Base-by-base conservation (phyloP, 1,140 invertebrate genomes). In the Nephila pilipes region DNA sequence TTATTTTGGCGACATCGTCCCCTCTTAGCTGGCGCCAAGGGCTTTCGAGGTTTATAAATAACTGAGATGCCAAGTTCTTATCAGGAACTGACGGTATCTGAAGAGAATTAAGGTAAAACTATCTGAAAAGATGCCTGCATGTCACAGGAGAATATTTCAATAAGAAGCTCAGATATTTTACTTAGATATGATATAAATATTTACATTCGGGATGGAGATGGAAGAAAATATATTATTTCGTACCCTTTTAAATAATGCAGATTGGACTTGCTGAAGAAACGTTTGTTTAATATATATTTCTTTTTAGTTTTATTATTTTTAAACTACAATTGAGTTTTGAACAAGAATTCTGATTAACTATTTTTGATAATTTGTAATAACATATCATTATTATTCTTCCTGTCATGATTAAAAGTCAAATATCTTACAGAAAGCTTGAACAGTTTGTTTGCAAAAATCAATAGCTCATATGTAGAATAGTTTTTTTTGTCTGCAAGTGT, bases 1-100 rank as follows among this genome's bases (percentile, higher is more conserved):
- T 81, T 81, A 81, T 81, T 80, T 81, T 81, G 80, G 80, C 80
- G 80, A 81, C 80, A 55, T 55, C 80, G 75, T 80, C 38, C 25
- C 25, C 63, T 25, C 2, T 65, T n/a, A 75, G 65, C 80, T 81
- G 80, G 80, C 80, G 80, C 80, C 80, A 81, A 81, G 80, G 80
- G 80, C 80, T 54, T 81, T 81, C 80, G 80, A 81, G 80, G 80
- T 81, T 81, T 81, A 81, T 81, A 81, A 81, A 81, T 81, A 81
- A 81, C 80, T 81, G 80, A 81, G 80, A n/a, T 46, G 80, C 18
- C 8, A 81, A 81, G 36, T 81, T 55, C 46, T n/a, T 81, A 81
- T 81, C 80, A 29, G 25, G 36, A 25, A 81, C 36, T 46, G 36
- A 46, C 36, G 80, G 38, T 75, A 75, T 75, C 65, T 25, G 20